Evolutionary conservation across 2,888 invertebrate genomes (phyloP), one percentile per base, ranked within the genome.

Genomic region (Minunthozetes semirufus): DNA sequence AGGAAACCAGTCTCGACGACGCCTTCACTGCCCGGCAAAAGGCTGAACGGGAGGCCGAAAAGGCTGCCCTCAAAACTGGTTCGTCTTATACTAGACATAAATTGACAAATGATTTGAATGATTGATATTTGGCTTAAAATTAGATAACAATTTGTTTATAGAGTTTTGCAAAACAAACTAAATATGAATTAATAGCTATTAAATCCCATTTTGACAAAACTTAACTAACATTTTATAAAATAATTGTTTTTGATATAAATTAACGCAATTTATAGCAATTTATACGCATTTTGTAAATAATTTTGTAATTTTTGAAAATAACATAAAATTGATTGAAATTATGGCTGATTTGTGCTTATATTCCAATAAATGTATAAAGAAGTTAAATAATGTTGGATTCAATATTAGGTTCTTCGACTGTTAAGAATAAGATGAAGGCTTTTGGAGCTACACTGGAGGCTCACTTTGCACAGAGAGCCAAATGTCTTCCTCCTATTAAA

Each of bases 1-100:
- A 61, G 17, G 76, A 77, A 5, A 29, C 66, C 15, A 53, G 25
- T 9, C 53, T 76, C 42, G 76, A 77, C 61, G 77, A 77, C 75
- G 42, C 75, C 48, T 77, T 77, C 50, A 75, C 77, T 0, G 56
- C 70, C n/a, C 72, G 70, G 48, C 76, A 77, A 48, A 61, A 70
- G 19, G 61, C 50, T 9, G 76, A 77, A 48, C 75, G 66, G 15
- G 77, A 77, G 42, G 76, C 72, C 19, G 77, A 77, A 66, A 77
- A 77, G 72, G 76, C 75, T 5, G 75, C 75, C n/a, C 61, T 61
- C n/a, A 72, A 61, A 38, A 33, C 72, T 11, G 75, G 75, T 75
- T 53, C 17, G 75, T 75, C 38, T 63, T 6, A 71, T 50, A 11
- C 2, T 42, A 8, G 3, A 61, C 61, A 25, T 68, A 22, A 48